Evolutionary conservation across 2,113 vertebrate species (phyloP), one percentile per base, ranked within the genome.

Genomic region (Prochilodus magdalenae): DNA sequence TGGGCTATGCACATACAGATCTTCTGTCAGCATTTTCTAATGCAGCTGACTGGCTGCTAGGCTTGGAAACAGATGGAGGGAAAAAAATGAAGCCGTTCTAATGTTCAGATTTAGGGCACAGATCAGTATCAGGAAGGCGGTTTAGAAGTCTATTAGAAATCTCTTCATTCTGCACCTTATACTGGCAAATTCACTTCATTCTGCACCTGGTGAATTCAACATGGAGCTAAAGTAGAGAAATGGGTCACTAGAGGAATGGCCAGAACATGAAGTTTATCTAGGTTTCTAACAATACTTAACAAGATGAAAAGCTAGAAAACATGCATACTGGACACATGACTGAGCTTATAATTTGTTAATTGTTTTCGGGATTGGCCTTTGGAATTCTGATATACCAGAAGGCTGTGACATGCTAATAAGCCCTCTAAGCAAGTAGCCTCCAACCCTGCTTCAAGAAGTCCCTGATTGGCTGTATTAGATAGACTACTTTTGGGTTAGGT

Each of bases 1-100:
- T 89, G 87, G 82, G 87, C 87, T 83, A 82, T 84, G 84, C 75
- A 86, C 82, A 90, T 44, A 59, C 76, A 80, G 86, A 86, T 65
- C 85, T 88, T 85, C 85, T 81, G 87, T 91, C 88, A 88, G 86
- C 90, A 70, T 83, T 89, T 91, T 90, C 72, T 53, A 84, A 29
- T 67, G 49, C 59, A 83, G 59, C 40, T 49, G 44, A 76, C 71
- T 81, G 59, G 63, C 79, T 59, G 73, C 81, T 60, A 51, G 59
- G 75, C 77, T 62, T 75, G 49, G 27, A 81, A 73, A 71, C 81
- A 86, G 77, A 79, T 84, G 75, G 70, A 74, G 62, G n/a, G n/a
- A n/a, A 6, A 18, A 49, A 63, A 59, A 53, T 24, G 66, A 47
- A 66, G 24, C 53, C 22, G 33, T 63, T n/a, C 55, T 14, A 53